These are phyloP conservation scores for Bujurquina vittata DNA, from an alignment of 2,113 vertebrate genomes.

Conservation along the genomic window DNA sequence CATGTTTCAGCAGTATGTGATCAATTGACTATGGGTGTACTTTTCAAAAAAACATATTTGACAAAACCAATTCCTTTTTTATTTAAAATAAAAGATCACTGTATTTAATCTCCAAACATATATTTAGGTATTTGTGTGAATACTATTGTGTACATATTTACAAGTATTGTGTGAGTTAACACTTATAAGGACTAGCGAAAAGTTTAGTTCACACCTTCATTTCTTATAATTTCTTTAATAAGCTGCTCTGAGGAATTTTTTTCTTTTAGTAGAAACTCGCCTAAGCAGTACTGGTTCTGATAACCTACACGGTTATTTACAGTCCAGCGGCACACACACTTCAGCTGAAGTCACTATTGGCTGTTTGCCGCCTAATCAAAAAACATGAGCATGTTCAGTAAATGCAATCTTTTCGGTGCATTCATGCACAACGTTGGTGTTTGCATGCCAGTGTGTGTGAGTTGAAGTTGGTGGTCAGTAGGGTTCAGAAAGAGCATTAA, in stretches of 20 bases:
- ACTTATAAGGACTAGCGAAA: too few relatives aligned
- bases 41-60: not conserved
- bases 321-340: not conserved
- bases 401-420: not conserved
- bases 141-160: not conserved
- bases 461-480: constrained; percentile 64
- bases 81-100: not conserved
- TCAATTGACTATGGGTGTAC: not conserved
- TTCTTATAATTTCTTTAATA: too few relatives aligned
- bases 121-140: constrained; percentile 3
- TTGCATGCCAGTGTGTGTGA: constrained; percentile 27
- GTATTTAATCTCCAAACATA: not conserved
- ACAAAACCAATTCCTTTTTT: not conserved
- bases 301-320: not conserved
- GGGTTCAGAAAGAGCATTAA: constrained; percentile 69
- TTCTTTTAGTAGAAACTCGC: too few relatives aligned
- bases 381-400: not conserved
- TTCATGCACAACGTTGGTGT: not conserved
- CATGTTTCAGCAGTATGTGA: not conserved
- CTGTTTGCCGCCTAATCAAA: not conserved
- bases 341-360: not conserved
- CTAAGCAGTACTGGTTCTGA: not conserved
- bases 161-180: too few relatives aligned
- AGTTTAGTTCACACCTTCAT: too few relatives aligned
- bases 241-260: too few relatives aligned